These are phyloP conservation scores for Hippopotamus amphibius DNA, from an alignment of 2,113 vertebrate genomes.

Conservation along the genomic window DNA sequence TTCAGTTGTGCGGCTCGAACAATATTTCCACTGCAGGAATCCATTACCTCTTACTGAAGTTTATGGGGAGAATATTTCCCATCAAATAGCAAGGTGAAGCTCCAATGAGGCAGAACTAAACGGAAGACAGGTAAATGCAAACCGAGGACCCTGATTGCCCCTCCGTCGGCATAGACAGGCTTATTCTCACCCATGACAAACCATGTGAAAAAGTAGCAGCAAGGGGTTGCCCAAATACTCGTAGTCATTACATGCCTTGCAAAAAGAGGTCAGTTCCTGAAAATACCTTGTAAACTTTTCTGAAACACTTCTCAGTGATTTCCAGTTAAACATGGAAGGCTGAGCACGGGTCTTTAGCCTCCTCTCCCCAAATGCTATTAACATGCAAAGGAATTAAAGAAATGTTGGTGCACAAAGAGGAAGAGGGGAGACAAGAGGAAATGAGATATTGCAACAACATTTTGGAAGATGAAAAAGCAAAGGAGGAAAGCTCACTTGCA, in stretches of 20 bases:
- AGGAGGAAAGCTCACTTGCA: background rate
- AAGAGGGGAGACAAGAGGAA: background rate
- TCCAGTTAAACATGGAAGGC: background rate
- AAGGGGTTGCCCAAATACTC: background rate
- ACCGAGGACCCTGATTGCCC: background rate
- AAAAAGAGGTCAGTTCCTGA: background rate
- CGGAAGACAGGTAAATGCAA: slow-evolving; percentile 9
- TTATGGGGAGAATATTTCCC: slow-evolving; percentile 63
- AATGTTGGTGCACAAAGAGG: background rate
- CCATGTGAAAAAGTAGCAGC: background rate
- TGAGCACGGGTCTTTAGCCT: background rate
- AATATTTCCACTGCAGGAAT: slow-evolving; percentile 55
- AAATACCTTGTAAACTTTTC: background rate
- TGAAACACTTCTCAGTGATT: background rate
- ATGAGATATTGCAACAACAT: background rate
- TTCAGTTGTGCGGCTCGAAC: slow-evolving; percentile 32
- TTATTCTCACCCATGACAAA: background rate
- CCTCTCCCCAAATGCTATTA: background rate
- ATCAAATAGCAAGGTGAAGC: slow-evolving; percentile 44
- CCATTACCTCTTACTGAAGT: slow-evolving; percentile 44
- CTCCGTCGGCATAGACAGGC: slow-evolving; percentile 22
- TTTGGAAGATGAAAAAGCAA: background rate
- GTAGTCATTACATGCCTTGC: background rate
- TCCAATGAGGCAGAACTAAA: slow-evolving; percentile 72
- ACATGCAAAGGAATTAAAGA: background rate